phyloP scores from a whole-genome alignment of 1,140 invertebrate genomes.

The Gonioctena quinquepunctata region DNA sequence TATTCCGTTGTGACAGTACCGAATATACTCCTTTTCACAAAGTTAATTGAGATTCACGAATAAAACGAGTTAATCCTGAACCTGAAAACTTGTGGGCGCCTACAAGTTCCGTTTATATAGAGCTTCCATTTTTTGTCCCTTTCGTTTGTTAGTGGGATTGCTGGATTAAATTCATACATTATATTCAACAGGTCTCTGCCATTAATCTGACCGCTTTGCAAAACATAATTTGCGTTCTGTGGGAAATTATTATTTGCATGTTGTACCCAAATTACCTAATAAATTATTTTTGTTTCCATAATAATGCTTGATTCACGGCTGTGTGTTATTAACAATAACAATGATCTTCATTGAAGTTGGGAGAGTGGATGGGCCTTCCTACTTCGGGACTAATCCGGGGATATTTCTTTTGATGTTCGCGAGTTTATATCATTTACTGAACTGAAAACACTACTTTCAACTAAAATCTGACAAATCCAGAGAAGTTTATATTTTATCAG shows the following conservation, averaged over 20 bases:
- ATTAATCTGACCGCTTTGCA: slow-evolving; percentile 6
- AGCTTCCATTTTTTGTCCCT: background rate
- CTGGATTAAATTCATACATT: slow-evolving; percentile 1
- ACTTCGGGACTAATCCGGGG: no score
- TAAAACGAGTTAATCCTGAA: no score
- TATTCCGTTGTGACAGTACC: no score
- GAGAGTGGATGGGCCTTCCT: background rate
- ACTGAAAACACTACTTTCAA: no score
- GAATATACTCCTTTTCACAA: no score
- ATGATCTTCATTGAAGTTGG: background rate
- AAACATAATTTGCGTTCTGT: slow-evolving; percentile 8
- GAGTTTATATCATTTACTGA: no score
- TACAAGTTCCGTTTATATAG: background rate
- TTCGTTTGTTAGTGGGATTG: background rate
- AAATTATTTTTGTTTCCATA: slow-evolving; percentile 5
- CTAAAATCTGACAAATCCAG: no score
- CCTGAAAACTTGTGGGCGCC: no score
- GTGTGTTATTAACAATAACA: background rate
- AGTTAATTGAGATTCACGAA: no score
- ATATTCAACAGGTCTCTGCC: slow-evolving; percentile 2
- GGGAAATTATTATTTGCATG: slow-evolving; percentile 7
- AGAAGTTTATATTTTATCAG: no score
- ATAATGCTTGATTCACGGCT: slow-evolving; percentile 2
- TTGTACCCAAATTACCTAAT: slow-evolving; percentile 6
- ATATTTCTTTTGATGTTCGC: no score